Conservation (phyloP, 2,113 vertebrate species). For the Thunnus thynnus region DNA sequence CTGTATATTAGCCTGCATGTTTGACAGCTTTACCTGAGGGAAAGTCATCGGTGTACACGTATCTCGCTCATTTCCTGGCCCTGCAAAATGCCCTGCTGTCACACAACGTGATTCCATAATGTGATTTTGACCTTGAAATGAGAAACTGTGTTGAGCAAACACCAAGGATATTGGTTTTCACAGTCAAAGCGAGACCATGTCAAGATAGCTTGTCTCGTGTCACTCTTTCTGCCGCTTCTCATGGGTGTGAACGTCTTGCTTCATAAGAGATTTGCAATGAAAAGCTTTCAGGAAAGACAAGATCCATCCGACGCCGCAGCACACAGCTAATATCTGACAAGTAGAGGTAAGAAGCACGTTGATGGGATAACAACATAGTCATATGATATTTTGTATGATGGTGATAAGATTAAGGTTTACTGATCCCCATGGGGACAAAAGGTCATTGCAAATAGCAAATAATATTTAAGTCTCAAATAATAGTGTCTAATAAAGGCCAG, state of each 20-base stretch:
- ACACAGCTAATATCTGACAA: slow-evolving; percentile 3
- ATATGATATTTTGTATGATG: not conserved
- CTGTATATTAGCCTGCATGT: slow-evolving; percentile 24
- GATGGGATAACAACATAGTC: not conserved
- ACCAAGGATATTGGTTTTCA: slow-evolving; percentile 52
- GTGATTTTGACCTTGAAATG: slow-evolving; percentile 60
- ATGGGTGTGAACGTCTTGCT: not conserved
- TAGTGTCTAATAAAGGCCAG: not conserved
- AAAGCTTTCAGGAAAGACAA: slow-evolving; percentile 8
- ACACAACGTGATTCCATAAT: slow-evolving; percentile 20
- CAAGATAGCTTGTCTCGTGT: slow-evolving; percentile 29
- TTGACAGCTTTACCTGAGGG: slow-evolving; percentile 50
- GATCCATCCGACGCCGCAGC: not conserved
- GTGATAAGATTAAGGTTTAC: not conserved
- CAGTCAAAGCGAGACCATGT: slow-evolving; percentile 35
- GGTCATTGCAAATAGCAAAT: not conserved
- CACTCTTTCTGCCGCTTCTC: not conserved
- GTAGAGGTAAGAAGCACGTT: not conserved
- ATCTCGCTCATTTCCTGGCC: slow-evolving; percentile 35
- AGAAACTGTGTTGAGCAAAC: slow-evolving; percentile 43
- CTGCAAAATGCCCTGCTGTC: slow-evolving; percentile 19
- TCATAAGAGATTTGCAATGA: slow-evolving; percentile 16
- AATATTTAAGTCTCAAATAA: not conserved
- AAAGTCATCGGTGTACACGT: slow-evolving; percentile 20
- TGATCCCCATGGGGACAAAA: not conserved